Conservation (phyloP, 2,888 invertebrate genomes). For the Drosophila macrospina region DNA sequence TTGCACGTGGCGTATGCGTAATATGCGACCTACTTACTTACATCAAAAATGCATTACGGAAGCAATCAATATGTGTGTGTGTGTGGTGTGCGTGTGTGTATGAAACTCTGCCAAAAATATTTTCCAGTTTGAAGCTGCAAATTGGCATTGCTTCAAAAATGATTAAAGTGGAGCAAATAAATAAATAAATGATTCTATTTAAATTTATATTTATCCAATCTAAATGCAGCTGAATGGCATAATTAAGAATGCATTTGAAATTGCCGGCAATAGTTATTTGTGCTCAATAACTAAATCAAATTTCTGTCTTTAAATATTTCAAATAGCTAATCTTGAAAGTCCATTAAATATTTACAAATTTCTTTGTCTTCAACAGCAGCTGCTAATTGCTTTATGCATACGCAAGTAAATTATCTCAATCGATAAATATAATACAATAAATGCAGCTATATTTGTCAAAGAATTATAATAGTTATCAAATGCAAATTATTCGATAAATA, state of each 20-base stretch:
- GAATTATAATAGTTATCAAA: no score
- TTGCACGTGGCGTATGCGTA: slow-evolving; percentile 74
- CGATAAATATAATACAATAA: no score
- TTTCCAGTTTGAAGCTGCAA: slow-evolving; percentile 13
- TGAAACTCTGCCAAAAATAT: slow-evolving; percentile 17
- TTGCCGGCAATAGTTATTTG: slow-evolving; percentile 13
- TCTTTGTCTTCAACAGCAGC: neutral
- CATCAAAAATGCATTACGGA: slow-evolving; percentile 70
- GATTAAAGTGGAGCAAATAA: slow-evolving; percentile 35
- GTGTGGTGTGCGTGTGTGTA: neutral
- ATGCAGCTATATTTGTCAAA: no score
- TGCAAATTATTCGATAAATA: no score
- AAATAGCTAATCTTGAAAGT: slow-evolving; percentile 1
- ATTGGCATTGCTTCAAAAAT: slow-evolving; percentile 27
- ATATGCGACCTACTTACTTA: slow-evolving; percentile 53
- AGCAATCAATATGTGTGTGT: slow-evolving; percentile 35
- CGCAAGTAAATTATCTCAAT: slow-evolving; percentile 5
- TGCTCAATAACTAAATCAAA: neutral
- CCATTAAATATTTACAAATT: neutral
- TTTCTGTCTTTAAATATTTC: slow-evolving; percentile 15
- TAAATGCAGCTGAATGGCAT: slow-evolving; percentile 18
- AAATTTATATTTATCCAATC: slow-evolving; percentile 13
- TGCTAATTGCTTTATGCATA: slow-evolving; percentile 18
- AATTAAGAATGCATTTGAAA: slow-evolving; percentile 19
- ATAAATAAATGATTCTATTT: slow-evolving; percentile 37